A percentile compares a stretch with the other conserved stretches of the same genome.
These are phyloP conservation scores for Noturus placidus DNA, from an alignment of 2,113 vertebrate species.

Conservation along the genomic window DNA sequence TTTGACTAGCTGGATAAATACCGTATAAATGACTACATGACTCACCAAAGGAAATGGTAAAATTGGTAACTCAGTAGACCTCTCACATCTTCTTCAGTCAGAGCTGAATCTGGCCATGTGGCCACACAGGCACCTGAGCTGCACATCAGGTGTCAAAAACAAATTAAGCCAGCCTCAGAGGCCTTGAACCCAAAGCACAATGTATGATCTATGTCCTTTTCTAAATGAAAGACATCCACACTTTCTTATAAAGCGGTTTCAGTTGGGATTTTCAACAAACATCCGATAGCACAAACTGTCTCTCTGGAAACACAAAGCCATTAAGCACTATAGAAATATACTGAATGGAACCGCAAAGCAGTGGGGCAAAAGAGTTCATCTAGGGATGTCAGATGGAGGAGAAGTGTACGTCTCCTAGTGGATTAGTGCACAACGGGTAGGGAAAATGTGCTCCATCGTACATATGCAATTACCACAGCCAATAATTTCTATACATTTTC, in stretches of 20 bases:
- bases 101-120: background rate
- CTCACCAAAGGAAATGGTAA: background rate
- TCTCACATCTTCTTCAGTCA: background rate
- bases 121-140: background rate
- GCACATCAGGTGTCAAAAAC: conserved; percentile 7
- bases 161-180: background rate
- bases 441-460: background rate
- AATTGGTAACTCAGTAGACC: background rate
- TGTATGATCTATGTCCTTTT: background rate
- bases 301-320: conserved; percentile 67
- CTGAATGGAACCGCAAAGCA: background rate
- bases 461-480: background rate
- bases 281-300: conserved; percentile 53
- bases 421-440: background rate
- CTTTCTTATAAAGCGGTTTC: conserved; percentile 44
- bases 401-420: background rate
- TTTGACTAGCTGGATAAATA: background rate
- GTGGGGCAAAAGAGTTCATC: background rate
- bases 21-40: background rate
- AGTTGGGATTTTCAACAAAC: conserved; percentile 27
- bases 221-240: conserved; percentile 27
- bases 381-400: background rate
- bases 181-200: conserved; percentile 12
- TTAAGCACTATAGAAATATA: conserved; percentile 46
- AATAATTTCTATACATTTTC: background rate